Base-by-base conservation (phyloP, 2,888 invertebrate genomes). In the Catocala sponsa region DNA sequence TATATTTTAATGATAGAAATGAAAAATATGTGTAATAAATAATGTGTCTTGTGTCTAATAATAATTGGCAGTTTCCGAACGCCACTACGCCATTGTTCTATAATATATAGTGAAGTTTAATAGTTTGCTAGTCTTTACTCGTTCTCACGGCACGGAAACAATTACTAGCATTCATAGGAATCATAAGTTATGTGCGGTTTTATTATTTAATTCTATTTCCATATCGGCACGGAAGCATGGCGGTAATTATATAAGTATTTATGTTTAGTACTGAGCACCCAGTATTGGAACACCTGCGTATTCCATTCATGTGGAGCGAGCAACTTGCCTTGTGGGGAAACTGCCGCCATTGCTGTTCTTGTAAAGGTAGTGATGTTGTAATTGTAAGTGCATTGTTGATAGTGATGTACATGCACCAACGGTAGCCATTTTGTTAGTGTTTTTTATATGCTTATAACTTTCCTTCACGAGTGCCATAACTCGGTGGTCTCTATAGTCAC, bases 231-330 rank as follows among this genome's bases (percentile, higher is more conserved):
- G n/a, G 42, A 42, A 42, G 42, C 0, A 42, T 42, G 42, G 10
- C 42, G 42, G 42, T n/a, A 42, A 42, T 42, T 42, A 42, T 5
- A 42, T 42, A 5, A 42, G 42, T 42, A 42, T 42, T 7, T 42
- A 11, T 42, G 42, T 11, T 42, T 5, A 2, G 15, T 46, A 15
- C 10, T 12, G 9, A 46, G 9, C 4, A 46, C 7, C 15, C n/a
- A 48, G 9, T 7, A 1, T 2, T 4, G 13, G 25, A 15, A 62
- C 89, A 89, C 89, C 90, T 90, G 90, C 82, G 81, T 84, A 87
- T 87, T 82, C 75, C 80, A 86, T 85, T 84, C 85, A 86, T 85
- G 78, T 77, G 79, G 65, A 25, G 59, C n/a, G 44, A 52, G 13
- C 75, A 55, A 66, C 68, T 66, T 73, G 53, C 83, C 83, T 77